These are phyloP conservation scores for Agrotis exclamationis DNA, from an alignment of 2,888 invertebrate genomes.

Conservation along the genomic window DNA sequence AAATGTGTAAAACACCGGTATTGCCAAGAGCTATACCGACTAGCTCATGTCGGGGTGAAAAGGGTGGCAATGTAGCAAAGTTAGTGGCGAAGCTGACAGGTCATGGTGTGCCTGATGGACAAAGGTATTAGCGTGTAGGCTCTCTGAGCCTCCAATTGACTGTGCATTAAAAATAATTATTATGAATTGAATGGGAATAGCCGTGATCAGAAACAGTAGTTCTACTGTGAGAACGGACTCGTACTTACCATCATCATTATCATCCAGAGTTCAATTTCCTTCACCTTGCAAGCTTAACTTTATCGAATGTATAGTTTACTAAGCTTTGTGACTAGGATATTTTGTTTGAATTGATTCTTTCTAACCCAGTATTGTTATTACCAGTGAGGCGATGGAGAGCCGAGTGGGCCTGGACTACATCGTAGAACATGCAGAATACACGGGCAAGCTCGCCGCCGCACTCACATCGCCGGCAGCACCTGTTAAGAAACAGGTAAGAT, in stretches of 20 bases:
- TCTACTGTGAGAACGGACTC: neutral
- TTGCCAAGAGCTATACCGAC: no score
- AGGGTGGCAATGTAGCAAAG: neutral
- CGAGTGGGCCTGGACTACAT: slow-evolving; percentile 98
- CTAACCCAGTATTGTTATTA: slow-evolving; percentile 12
- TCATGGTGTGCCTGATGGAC: neutral
- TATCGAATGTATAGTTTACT: neutral
- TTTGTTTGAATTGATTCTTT: neutral
- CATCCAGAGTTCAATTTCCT: neutral
- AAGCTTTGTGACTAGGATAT: neutral
- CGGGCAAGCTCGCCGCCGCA: slow-evolving; percentile 97
- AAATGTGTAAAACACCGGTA: slow-evolving; percentile 26
- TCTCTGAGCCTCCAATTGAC: no score
- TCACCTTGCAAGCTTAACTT: neutral
- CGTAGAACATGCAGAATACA: slow-evolving; percentile 98
- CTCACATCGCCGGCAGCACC: slow-evolving; percentile 97
- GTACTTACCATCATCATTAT: neutral
- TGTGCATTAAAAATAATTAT: neutral
- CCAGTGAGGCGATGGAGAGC: slow-evolving; percentile 94
- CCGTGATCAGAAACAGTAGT: neutral
- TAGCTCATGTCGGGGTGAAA: neutral
- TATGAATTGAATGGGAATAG: neutral
- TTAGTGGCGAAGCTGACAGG: slow-evolving; percentile 3
- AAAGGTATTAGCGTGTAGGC: slow-evolving; percentile 10
- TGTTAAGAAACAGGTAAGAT: slow-evolving; percentile 96